phyloP scores from a whole-genome alignment of 2,888 invertebrate genomes.

The Pseudococcus longispinus region DNA sequence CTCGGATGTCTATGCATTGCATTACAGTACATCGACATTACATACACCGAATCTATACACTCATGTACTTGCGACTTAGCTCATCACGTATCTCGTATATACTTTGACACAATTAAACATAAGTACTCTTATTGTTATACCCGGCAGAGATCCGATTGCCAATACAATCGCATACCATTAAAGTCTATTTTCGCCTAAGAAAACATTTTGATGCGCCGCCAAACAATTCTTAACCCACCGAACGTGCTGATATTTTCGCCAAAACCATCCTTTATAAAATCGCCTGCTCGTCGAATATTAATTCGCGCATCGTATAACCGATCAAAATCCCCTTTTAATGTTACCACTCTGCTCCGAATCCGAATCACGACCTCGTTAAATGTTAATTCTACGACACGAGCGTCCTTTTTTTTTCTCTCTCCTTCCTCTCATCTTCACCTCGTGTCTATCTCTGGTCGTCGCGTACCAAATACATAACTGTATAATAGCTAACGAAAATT shows the following conservation, averaged over 20 bases:
- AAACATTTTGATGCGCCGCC: conserved; percentile 32
- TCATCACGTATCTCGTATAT: conserved; percentile 19
- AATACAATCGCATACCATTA: conserved; percentile 25
- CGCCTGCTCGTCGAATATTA: conserved; percentile 20
- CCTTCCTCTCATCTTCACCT: neutral
- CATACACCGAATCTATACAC: neutral
- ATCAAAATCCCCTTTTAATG: conserved; percentile 12
- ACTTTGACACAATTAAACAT: conserved; percentile 27
- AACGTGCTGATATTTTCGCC: conserved; percentile 42
- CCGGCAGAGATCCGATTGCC: neutral
- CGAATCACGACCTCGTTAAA: conserved; percentile 6
- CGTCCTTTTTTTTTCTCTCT: neutral
- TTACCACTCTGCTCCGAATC: neutral
- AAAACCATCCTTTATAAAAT: neutral
- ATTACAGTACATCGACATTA: neutral
- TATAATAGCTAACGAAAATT: neutral
- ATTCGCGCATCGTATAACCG: conserved; percentile 17
- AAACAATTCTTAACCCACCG: conserved; percentile 11
- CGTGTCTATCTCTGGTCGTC: neutral
- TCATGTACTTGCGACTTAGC: neutral
- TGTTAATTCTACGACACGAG: neutral
- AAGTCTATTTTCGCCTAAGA: conserved; percentile 37
- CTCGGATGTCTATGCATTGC: neutral
- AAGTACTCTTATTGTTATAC: neutral
- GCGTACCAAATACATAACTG: neutral